phyloP scores from a whole-genome alignment of 2,113 vertebrate genomes.

The Dicaeum eximium region DNA sequence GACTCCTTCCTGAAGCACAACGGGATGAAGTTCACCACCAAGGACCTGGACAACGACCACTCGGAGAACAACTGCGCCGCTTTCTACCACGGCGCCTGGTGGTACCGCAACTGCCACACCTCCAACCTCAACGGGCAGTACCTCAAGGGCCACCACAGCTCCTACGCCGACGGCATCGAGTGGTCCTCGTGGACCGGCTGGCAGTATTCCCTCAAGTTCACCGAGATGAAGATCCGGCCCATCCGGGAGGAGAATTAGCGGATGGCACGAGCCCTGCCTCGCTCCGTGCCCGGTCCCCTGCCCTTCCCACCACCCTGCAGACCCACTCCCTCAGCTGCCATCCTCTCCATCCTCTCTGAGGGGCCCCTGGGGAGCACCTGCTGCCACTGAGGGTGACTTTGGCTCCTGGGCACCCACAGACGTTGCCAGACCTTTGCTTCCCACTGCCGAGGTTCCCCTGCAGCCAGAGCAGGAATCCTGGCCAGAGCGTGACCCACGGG shows the following conservation, averaged over 20 bases:
- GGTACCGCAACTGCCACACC: conserved; percentile 98
- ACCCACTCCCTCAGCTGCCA: neutral
- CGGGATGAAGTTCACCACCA: conserved; percentile 97
- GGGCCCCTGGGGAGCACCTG: neutral
- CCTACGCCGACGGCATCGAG: conserved; percentile 94
- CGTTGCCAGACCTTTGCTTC: neutral
- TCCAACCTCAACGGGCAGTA: conserved; percentile 98
- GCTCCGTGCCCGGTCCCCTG: neutral
- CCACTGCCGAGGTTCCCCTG: neutral
- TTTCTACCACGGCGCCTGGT: conserved; percentile 97
- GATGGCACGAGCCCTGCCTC: neutral
- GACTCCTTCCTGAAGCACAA: conserved; percentile 95
- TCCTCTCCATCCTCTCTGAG: neutral
- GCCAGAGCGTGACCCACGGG: accelerated
- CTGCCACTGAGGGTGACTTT: neutral
- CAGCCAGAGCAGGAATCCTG: neutral
- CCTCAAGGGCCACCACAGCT: conserved; percentile 90
- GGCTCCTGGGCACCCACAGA: neutral
- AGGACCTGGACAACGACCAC: conserved; percentile 94
- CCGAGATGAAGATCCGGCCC: conserved; percentile 96
- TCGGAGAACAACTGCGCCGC: conserved; percentile 97
- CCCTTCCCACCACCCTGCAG: neutral
- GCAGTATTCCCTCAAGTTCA: conserved; percentile 98
- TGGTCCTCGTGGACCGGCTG: conserved; percentile 99
- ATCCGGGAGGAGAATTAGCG: conserved; percentile 85